Evolutionary conservation across 2,113 vertebrate species (phyloP).

Genomic region (Hyperoodon ampullatus): DNA sequence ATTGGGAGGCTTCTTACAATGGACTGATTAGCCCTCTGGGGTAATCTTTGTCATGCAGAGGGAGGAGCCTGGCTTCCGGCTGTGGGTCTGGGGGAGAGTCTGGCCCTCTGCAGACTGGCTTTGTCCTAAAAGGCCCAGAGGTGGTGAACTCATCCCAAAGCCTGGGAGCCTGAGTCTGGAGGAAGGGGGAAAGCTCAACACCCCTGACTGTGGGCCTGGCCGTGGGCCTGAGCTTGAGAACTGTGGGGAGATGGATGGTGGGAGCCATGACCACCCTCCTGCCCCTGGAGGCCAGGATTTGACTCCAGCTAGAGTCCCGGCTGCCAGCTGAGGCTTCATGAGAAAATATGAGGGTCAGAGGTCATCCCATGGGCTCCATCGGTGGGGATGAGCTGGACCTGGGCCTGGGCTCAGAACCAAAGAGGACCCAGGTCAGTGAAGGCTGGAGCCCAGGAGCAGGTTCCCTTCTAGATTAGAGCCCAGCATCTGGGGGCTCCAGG

Average conservation of each 20-base stretch:
- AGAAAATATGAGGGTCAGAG: neutral
- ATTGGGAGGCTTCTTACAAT: neutral
- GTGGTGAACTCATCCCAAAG: neutral
- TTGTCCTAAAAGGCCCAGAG: neutral
- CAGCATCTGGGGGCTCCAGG: neutral
- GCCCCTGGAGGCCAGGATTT: neutral
- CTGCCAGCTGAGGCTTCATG: neutral
- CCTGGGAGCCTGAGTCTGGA: fast-evolving
- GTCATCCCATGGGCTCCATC: neutral
- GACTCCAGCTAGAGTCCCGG: neutral
- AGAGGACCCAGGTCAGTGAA: neutral
- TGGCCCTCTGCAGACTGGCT: neutral
- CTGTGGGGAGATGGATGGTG: neutral
- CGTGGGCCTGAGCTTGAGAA: neutral
- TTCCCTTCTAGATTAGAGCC: neutral
- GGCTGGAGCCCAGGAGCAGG: neutral
- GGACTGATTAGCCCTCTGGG: neutral
- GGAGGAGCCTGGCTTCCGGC: neutral
- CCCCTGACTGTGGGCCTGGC: neutral
- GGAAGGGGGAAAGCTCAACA: neutral
- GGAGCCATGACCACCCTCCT: neutral
- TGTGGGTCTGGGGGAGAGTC: neutral
- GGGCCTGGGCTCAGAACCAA: neutral
- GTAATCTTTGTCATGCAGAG: slow-evolving; percentile 16
- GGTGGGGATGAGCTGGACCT: neutral